phyloP scores from a whole-genome alignment of 2,797 vertebrate species.

The Myripristis murdjan region DNA sequence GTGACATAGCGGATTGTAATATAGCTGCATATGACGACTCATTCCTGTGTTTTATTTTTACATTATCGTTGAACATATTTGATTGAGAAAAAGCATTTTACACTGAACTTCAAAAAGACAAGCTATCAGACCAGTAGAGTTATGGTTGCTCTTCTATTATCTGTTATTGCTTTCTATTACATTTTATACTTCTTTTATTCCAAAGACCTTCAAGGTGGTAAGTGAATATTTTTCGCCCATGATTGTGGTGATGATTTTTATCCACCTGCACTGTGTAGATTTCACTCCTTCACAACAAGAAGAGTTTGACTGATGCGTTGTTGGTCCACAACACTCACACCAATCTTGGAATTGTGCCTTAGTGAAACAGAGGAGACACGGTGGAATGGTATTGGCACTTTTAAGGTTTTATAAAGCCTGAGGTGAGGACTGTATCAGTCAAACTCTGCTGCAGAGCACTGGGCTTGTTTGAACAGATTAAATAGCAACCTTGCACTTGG shows the following conservation, averaged over 20 bases:
- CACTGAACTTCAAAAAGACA: background rate
- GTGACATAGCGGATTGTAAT: background rate
- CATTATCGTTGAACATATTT: background rate
- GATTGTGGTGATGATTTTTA: slow-evolving; percentile 15
- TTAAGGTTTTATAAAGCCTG: slow-evolving; percentile 10
- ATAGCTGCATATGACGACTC: slow-evolving; percentile 1
- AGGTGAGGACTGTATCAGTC: slow-evolving; percentile 61
- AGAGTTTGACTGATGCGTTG: slow-evolving; percentile 72
- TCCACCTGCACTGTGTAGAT: slow-evolving; percentile 67
- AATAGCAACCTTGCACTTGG: slow-evolving; percentile 23
- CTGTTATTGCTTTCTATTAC: slow-evolving; percentile 38
- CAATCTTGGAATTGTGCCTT: slow-evolving; percentile 24
- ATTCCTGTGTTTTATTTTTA: background rate
- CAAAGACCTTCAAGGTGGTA: slow-evolving; percentile 82
- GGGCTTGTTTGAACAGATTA: slow-evolving; percentile 51
- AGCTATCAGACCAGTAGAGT: slow-evolving; percentile 16
- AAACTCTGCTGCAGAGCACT: slow-evolving; percentile 67
- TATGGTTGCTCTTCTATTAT: slow-evolving; percentile 51
- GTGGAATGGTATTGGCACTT: slow-evolving; percentile 16
- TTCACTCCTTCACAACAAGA: slow-evolving; percentile 38
- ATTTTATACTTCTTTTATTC: slow-evolving; percentile 55
- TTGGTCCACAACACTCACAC: slow-evolving; percentile 7
- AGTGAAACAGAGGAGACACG: background rate
- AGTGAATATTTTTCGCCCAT: slow-evolving; percentile 67
- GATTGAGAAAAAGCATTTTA: background rate